Base-by-base conservation (phyloP, 2,113 vertebrate genomes). In the Rutilus rutilus region DNA sequence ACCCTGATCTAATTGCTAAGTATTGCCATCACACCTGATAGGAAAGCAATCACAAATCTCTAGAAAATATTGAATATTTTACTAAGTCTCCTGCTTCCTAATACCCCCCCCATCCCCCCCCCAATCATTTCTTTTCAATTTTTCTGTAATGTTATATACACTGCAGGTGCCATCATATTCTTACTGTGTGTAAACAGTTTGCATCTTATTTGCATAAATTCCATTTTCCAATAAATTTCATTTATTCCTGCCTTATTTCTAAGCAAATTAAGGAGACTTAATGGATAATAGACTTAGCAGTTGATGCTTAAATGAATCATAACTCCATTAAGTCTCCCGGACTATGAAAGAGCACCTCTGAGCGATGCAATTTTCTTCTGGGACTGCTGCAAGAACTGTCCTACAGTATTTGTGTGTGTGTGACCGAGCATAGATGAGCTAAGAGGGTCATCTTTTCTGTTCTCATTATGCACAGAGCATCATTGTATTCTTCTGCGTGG, bases 391-490 rank as follows among this genome's bases (percentile, higher is more conserved):
- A 17, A 81, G 30, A 69, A 50, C 6, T 39, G 6, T 59, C 47
- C 50, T 50, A 15, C 47, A 74, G 60, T 86, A 82, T 88, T 85
- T 86, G 85, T 47, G 27, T 76, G 54, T 39, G 59, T 9, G 42
- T n/a, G 73, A 78, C 27, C 10, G 10, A 42, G 75, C 15, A 36
- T 45, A 36, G 89, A 90, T 30, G 73, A 71, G 59, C 85, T 85
- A 30, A 90, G 88, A 89, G 87, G 86, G 85, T 88, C 88, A 90
- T 91, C 87, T 89, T 88, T 76, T 47, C 78, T 88, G 86, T 90
- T 89, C 90, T 93, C 90, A 90, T 82, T 91, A 91, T 54, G 86
- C 75, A 95, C 94, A 95, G 93, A 93, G 92, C 88, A 91, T 93
- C 93, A 93, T 93, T 95, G 93, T 95, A 85, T 93, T 93, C 88